phyloP scores from a whole-genome alignment of 1,140 invertebrate species.

The Anoplolepis gracilipes region DNA sequence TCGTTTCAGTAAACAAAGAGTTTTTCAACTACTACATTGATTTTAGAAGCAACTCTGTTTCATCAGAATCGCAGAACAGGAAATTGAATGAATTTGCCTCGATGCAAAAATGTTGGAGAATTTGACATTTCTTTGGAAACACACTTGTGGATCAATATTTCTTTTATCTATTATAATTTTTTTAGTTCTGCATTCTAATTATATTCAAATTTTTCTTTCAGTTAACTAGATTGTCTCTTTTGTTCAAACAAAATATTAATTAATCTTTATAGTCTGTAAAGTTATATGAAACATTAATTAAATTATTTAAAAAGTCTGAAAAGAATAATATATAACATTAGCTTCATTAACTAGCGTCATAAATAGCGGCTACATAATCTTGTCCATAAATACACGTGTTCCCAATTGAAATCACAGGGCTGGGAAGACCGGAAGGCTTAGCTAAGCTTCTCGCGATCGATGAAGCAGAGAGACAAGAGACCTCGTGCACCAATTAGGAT shows the following conservation, averaged over 20 bases:
- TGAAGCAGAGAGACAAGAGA: conserved; percentile 24
- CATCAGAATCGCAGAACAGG: neutral
- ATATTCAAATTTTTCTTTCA: neutral
- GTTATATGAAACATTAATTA: neutral
- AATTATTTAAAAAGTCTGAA: neutral
- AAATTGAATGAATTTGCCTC: neutral
- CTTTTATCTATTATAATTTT: neutral
- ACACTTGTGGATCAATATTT: neutral
- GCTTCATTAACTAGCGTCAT: neutral
- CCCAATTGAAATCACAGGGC: conserved; percentile 12
- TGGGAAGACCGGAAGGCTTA: conserved; percentile 10
- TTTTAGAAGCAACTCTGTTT: neutral
- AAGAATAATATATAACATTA: neutral
- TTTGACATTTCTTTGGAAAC: neutral
- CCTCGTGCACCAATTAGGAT: conserved; percentile 55
- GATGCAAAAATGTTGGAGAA: neutral
- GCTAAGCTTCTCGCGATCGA: conserved; percentile 34
- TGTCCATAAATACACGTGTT: conserved; percentile 14
- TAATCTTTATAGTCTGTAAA: neutral
- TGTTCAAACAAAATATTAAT: neutral
- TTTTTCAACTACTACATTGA: conserved; percentile 31
- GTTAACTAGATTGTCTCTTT: neutral
- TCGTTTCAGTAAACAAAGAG: conserved; percentile 68
- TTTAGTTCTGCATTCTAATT: neutral
- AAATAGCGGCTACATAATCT: neutral